A percentile compares a stretch with the other conserved stretches of the same genome.
phyloP scores from a whole-genome alignment of 2,797 vertebrate species.

The Pseudochromis fuscus region DNA sequence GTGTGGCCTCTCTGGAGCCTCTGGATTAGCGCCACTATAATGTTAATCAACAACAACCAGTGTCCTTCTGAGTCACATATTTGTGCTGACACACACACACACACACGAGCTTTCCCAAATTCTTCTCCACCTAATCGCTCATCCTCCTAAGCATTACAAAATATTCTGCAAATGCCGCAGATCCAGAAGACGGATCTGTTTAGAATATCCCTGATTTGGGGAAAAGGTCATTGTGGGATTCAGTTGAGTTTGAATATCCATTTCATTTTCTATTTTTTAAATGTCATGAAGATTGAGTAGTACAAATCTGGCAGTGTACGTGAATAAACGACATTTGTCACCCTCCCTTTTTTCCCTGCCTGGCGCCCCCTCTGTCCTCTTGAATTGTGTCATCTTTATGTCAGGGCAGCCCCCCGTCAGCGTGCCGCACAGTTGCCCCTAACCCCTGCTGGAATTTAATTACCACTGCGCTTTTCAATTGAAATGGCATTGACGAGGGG shows the following conservation, averaged over 20 bases:
- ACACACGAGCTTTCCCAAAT: conserved; percentile 55
- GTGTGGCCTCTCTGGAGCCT: conserved; percentile 70
- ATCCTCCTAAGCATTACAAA: conserved; percentile 63
- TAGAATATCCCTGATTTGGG: conserved; percentile 70
- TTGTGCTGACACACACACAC: conserved; percentile 52
- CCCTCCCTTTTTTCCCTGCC: conserved; percentile 70
- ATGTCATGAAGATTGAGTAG: conserved; percentile 86
- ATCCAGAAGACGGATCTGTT: conserved; percentile 64
- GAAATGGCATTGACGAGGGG: conserved; percentile 83
- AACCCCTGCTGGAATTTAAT: conserved; percentile 87
- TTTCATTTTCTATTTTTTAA: conserved; percentile 79
- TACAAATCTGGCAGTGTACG: conserved; percentile 72
- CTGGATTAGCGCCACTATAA: conserved; percentile 75
- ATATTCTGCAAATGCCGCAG: conserved; percentile 65
- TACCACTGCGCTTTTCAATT: conserved; percentile 84
- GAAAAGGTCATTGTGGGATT: conserved; percentile 83
- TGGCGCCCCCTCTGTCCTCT: conserved; percentile 76
- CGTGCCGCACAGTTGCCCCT: conserved; percentile 70
- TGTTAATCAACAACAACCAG: conserved; percentile 79
- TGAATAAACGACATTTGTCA: conserved; percentile 82
- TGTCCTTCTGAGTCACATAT: conserved; percentile 73
- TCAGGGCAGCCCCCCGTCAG: conserved; percentile 77
- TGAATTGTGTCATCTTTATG: conserved; percentile 86
- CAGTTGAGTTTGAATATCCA: conserved; percentile 71
- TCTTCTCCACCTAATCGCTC: conserved; percentile 66